A percentile compares a stretch with the other conserved stretches of the same genome.
phyloP scores from a whole-genome alignment of 2,888 invertebrate species.

The Schrankia costaestrigalis region DNA sequence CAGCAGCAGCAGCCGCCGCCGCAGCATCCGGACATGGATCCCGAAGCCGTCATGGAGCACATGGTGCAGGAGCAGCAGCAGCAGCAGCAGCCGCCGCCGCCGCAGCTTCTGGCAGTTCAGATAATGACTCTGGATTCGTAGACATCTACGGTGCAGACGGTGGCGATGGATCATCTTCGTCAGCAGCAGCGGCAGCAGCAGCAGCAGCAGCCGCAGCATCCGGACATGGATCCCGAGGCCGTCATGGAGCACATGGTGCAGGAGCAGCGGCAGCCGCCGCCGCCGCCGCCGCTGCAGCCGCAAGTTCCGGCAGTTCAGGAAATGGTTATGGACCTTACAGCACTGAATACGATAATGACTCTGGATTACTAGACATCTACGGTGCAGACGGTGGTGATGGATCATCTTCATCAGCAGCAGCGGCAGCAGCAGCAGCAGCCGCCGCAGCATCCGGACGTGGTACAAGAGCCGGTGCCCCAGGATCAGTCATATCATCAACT shows the following conservation, averaged over 20 bases:
- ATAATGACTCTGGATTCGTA: too few relatives aligned
- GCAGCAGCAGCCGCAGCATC: too few relatives aligned
- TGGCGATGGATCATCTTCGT: neutral
- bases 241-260: neutral
- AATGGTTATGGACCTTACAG: too few relatives aligned
- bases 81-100: conserved; percentile 6
- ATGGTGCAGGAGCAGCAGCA: conserved; percentile 2
- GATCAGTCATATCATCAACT: neutral
- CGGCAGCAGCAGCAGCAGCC: conserved; percentile 1
- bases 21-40: conserved; percentile 4
- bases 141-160: neutral
- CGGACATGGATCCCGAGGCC: neutral
- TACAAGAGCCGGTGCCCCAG: neutral
- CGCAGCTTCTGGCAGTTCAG: neutral
- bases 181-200: neutral
- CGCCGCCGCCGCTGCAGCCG: conserved; percentile 1
- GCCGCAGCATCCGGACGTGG: neutral
- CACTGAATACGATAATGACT: too few relatives aligned
- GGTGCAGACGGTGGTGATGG: neutral
- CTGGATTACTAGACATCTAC: too few relatives aligned
- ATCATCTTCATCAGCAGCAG: neutral
- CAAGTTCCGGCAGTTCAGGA: too few relatives aligned
- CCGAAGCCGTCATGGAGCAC: neutral
- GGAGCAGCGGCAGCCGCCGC: neutral
- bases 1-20: too few relatives aligned